Conservation (phyloP, 1,140 invertebrate species). For the Drosophila nebulosa region DNA sequence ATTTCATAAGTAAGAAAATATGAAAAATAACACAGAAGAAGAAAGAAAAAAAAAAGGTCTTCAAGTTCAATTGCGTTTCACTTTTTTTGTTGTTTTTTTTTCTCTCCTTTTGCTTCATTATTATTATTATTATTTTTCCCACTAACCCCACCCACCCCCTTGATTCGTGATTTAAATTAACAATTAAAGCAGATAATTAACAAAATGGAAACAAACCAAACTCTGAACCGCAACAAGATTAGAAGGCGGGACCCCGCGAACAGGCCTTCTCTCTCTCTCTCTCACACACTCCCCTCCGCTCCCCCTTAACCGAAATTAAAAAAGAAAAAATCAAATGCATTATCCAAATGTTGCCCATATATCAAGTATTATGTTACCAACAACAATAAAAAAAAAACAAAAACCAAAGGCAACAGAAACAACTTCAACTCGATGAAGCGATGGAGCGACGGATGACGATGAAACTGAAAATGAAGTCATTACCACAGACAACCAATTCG, state of each 20-base stretch:
- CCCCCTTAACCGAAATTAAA: slow-evolving; percentile 10
- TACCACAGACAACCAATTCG: slow-evolving; percentile 61
- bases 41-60: background rate
- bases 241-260: slow-evolving; percentile 7
- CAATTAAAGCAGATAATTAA: slow-evolving; percentile 71
- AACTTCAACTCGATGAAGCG: slow-evolving; percentile 4
- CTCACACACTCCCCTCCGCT: too few relatives aligned
- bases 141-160: background rate
- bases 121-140: background rate
- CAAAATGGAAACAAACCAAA: slow-evolving; percentile 53
- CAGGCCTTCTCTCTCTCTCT: background rate
- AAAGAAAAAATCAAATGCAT: slow-evolving; percentile 41
- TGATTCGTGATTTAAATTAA: slow-evolving; percentile 62
- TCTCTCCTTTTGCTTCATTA: slow-evolving; percentile 6
- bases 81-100: slow-evolving; percentile 62
- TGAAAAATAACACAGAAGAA: slow-evolving; percentile 3
- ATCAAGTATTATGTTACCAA: slow-evolving; percentile 40
- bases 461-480: slow-evolving; percentile 57
- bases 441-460: slow-evolving; percentile 31
- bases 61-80: slow-evolving; percentile 62
- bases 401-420: background rate
- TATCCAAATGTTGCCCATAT: slow-evolving; percentile 50
- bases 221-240: background rate
- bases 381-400: slow-evolving; percentile 28
- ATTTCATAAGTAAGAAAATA: slow-evolving; percentile 36